These are phyloP conservation scores for Eilema depressum DNA, from an alignment of 2,888 invertebrate species.

Conservation along the genomic window DNA sequence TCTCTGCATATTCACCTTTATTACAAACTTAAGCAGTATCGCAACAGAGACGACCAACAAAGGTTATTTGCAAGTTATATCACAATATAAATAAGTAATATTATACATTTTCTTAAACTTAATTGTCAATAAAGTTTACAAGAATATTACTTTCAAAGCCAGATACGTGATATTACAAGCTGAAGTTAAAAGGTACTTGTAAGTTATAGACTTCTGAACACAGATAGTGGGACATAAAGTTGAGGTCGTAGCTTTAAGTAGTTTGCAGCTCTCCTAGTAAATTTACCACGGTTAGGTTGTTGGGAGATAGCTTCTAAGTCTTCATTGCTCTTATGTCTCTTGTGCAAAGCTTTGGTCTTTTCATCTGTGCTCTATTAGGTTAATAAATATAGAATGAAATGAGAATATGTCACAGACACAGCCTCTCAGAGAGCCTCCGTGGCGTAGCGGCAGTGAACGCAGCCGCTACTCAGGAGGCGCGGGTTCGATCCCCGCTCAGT, in stretches of 20 bases:
- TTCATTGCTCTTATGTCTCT: neutral
- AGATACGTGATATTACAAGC: conserved; percentile 4
- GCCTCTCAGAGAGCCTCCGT: too few species aligned
- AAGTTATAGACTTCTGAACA: conserved; percentile 18
- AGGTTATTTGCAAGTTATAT: neutral
- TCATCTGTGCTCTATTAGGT: neutral
- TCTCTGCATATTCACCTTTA: neutral
- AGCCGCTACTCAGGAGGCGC: too few species aligned
- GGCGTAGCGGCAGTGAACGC: too few species aligned
- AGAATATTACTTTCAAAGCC: conserved; percentile 9
- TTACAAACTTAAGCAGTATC: neutral
- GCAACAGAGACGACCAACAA: neutral
- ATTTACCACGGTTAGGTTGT: neutral
- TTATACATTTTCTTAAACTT: conserved; percentile 2
- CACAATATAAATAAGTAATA: conserved; percentile 2
- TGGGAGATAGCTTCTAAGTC: neutral
- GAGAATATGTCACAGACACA: neutral
- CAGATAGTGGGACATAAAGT: conserved; percentile 33
- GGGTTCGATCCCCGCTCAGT: too few species aligned
- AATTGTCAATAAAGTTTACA: conserved; percentile 13
- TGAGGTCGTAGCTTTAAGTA: conserved; percentile 11
- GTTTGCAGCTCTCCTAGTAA: neutral
- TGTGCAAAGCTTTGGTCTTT: neutral
- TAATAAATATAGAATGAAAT: neutral
- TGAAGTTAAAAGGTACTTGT: conserved; percentile 1